Percentiles rank a stretch among this genome's conserved stretches.
phyloP scores from a whole-genome alignment of 2,113 vertebrate species.

The Corythoichthys intestinalis region DNA sequence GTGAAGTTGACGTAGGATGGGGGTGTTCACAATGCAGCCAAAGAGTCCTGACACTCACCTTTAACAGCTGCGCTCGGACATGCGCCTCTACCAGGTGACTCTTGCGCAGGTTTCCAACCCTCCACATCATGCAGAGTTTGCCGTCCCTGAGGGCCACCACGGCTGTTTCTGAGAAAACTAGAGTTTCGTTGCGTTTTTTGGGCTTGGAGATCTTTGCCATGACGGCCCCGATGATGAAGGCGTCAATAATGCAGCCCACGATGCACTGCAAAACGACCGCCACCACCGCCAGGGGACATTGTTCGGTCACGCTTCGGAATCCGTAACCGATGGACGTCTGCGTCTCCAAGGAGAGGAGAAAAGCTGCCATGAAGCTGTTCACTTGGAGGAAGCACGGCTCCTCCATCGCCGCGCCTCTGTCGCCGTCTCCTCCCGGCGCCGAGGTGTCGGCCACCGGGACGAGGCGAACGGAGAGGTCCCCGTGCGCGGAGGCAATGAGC shows the following conservation, averaged over 20 bases:
- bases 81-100: conserved; percentile 90
- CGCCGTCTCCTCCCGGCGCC: conserved; percentile 38
- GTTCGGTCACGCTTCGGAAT: conserved; percentile 86
- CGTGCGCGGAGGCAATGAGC: conserved; percentile 84
- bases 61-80: conserved; percentile 83
- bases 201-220: conserved; percentile 93
- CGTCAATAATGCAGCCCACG: conserved; percentile 87
- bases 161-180: conserved; percentile 83
- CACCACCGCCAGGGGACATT: conserved; percentile 85
- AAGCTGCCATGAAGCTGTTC: conserved; percentile 87
- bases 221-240: conserved; percentile 88
- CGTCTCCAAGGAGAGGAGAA: conserved; percentile 88
- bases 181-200: conserved; percentile 89
- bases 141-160: conserved; percentile 84
- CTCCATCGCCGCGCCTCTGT: conserved; percentile 43
- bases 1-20: too few relatives aligned
- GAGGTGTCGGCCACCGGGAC: conserved; percentile 50
- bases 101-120: conserved; percentile 84
- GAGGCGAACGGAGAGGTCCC: conserved; percentile 74
- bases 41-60: conserved; percentile 60
- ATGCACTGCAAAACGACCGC: conserved; percentile 90
- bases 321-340: conserved; percentile 92
- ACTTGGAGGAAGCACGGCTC: conserved; percentile 84
- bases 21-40: too few relatives aligned
- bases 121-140: conserved; percentile 90